Evolutionary conservation across 2,888 invertebrate genomes (phyloP), one percentile per base, ranked within the genome.

Genomic region (Epinotia brunnichana): DNA sequence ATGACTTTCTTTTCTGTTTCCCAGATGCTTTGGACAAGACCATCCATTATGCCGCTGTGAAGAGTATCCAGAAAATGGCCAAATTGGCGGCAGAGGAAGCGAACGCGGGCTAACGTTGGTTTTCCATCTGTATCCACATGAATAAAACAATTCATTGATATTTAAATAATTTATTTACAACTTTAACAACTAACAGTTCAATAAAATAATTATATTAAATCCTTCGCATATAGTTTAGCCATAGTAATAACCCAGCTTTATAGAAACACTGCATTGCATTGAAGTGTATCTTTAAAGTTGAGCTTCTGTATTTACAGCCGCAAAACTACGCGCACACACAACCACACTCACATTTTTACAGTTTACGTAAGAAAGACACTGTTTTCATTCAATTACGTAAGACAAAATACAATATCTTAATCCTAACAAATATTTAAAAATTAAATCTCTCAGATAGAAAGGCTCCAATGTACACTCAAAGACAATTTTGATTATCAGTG

Each of bases 31-130:
- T 98, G 82, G 97, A 97, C 54, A 91, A 94, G 21, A 94, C 95
- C 74, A 95, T 97, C 70, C 97, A 97, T 84, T 95, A 95, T 82
- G 96, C 97, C 13, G 97, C 97, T 2, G 92, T 95, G 48, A 96
- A 96, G 81, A 94, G 95, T 56, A 87, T 96, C 39, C 94, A 95
- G 80, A 94, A 94, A 79, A 85, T 91, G 82, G 87, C 91, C 2
- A 94, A 93, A 76, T 74, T 87, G 13, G 82, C 85, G 61, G 85
- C 87, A 0, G 83, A 84, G n/a, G 87, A 90, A 60, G 88, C 87
- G 0, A 83, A 85, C 59, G 88, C 89, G 0, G 89, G 83, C 4
- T 90, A 83, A 85, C 70, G 75, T 73, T 39, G 57, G 48, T 62
- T 44, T 10, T 21, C 4, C 62, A 51, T 21, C 35, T 48, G 11